Conservation (phyloP, 2,888 invertebrate species). For the Epinotia demarniana region DNA sequence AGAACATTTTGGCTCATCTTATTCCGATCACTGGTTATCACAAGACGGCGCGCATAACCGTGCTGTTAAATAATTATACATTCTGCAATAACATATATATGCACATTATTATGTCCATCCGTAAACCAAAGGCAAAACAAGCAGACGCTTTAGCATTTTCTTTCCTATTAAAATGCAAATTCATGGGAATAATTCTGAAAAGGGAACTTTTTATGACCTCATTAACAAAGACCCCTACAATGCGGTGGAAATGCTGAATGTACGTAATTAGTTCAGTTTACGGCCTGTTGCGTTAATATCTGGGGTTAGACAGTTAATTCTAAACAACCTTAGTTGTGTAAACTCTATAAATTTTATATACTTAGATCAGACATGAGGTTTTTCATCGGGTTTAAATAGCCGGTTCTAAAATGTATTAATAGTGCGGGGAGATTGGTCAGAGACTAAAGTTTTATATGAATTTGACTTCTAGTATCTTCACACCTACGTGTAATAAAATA, state of each 20-base stretch:
- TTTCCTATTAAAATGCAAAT: conserved; percentile 76
- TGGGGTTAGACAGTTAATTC: conserved; percentile 54
- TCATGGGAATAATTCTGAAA: conserved; percentile 67
- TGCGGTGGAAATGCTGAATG: conserved; percentile 65
- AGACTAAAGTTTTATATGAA: no score
- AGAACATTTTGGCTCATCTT: no score
- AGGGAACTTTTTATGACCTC: conserved; percentile 69
- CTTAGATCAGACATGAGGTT: background rate
- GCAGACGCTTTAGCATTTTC: conserved; percentile 60
- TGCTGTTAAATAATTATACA: no score
- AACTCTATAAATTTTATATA: conserved; percentile 1
- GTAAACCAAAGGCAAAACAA: background rate
- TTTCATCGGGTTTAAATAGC: background rate
- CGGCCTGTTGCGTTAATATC: conserved; percentile 62
- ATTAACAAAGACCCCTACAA: conserved; percentile 66
- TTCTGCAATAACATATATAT: background rate
- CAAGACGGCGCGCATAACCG: no score
- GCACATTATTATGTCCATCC: background rate
- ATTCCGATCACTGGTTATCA: no score
- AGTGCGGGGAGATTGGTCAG: no score
- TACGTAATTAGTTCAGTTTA: conserved; percentile 64
- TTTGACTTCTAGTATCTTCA: no score
- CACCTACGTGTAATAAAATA: no score
- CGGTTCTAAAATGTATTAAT: no score
- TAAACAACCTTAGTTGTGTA: conserved; percentile 44